phyloP scores from a whole-genome alignment of 2,113 vertebrate genomes.

The Etia nguti region DNA sequence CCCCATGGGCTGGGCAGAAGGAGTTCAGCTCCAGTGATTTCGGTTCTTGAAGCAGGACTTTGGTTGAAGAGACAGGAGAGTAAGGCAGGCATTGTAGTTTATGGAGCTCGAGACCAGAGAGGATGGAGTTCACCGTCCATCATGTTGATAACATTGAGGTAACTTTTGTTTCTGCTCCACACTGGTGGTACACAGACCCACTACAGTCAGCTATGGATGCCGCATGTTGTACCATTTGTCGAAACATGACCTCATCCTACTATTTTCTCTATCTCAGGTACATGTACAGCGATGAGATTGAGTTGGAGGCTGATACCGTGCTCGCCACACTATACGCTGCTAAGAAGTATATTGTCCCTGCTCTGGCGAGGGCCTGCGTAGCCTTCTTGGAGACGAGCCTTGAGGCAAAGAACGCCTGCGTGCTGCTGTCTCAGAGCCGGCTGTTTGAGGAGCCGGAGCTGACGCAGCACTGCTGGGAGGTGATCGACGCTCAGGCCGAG shows the following conservation, averaged over 20 bases:
- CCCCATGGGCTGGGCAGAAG: neutral
- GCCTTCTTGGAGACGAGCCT: conserved; percentile 91
- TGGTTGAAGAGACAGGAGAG: neutral
- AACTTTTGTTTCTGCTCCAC: neutral
- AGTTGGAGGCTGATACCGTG: conserved; percentile 91
- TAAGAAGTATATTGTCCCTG: conserved; percentile 94
- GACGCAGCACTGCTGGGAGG: conserved; percentile 94
- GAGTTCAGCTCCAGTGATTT: neutral
- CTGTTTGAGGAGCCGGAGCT: conserved; percentile 93
- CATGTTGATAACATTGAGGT: neutral
- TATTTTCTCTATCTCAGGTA: conserved; percentile 72
- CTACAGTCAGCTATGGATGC: neutral
- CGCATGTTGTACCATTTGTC: neutral
- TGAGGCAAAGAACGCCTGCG: conserved; percentile 91
- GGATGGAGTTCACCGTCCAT: neutral
- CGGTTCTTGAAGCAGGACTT: neutral
- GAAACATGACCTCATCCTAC: neutral
- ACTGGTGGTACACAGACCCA: neutral
- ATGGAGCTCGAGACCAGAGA: neutral
- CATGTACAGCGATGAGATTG: conserved; percentile 94
- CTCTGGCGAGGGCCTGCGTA: conserved; percentile 89
- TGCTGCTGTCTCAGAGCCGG: conserved; percentile 91
- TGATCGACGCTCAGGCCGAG: conserved; percentile 92
- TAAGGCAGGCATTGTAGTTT: neutral
- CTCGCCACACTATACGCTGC: conserved; percentile 90